These are phyloP conservation scores for Leuciscus waleckii DNA, from an alignment of 2,797 vertebrate genomes.

Conservation along the genomic window DNA sequence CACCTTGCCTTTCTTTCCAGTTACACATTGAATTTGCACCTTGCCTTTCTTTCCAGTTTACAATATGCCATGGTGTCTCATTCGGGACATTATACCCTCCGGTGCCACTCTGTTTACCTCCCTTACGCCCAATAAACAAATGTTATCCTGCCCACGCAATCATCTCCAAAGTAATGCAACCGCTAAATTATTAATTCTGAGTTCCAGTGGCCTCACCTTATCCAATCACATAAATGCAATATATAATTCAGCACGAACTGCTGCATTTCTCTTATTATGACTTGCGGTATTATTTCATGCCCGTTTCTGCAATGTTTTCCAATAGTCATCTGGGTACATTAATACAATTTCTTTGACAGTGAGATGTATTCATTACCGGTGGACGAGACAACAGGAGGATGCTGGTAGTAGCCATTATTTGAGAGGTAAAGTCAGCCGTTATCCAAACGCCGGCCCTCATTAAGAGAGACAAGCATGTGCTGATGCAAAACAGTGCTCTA, in stretches of 20 bases:
- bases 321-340: constrained; percentile 48
- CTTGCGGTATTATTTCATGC: constrained; percentile 74
- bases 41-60: background rate
- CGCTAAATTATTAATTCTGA: constrained; percentile 79
- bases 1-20: background rate
- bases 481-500: constrained; percentile 49
- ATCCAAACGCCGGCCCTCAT: constrained; percentile 59
- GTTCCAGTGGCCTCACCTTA: constrained; percentile 79
- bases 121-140: constrained; percentile 52
- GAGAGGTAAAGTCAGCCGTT: constrained; percentile 37
- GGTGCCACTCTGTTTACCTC: constrained; percentile 39
- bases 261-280: constrained; percentile 76
- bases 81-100: constrained; percentile 30
- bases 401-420: constrained; percentile 16
- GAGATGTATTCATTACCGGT: constrained; percentile 52
- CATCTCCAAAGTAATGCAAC: constrained; percentile 77
- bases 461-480: constrained; percentile 56
- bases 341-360: constrained; percentile 52
- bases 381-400: constrained; percentile 36
- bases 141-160: constrained; percentile 69
- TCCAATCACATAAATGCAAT: constrained; percentile 77
- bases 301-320: constrained; percentile 52
- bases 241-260: constrained; percentile 80
- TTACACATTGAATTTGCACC: constrained; percentile 9
- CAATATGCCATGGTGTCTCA: constrained; percentile 23